Conservation (phyloP, 2,797 vertebrate genomes). For the Coregonus suidteri region DNA sequence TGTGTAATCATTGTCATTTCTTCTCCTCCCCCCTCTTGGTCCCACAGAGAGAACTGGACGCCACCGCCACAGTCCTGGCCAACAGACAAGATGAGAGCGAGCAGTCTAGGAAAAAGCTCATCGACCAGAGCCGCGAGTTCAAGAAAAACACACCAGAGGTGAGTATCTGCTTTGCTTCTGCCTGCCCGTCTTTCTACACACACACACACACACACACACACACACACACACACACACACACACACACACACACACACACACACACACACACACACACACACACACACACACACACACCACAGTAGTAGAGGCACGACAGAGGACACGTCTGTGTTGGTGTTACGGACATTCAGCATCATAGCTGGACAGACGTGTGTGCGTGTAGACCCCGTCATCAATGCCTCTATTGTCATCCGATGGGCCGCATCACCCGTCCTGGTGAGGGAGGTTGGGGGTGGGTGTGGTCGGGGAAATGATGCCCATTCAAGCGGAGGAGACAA, state of each 20-base stretch:
- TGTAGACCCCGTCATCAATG: slow-evolving; percentile 16
- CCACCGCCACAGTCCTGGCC: slow-evolving; percentile 87
- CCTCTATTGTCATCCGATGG: slow-evolving; percentile 9
- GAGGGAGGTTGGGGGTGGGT: neutral
- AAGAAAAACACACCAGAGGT: slow-evolving; percentile 99
- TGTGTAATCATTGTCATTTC: slow-evolving; percentile 25
- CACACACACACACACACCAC: slow-evolving; percentile 6
- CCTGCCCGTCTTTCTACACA: neutral
- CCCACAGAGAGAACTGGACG: slow-evolving; percentile 80
- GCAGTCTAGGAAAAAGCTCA: slow-evolving; percentile 88
- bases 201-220: slow-evolving; percentile 11
- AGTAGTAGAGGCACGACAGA: neutral
- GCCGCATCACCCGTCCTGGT: neutral
- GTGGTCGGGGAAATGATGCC: slow-evolving; percentile 14
- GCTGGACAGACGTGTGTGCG: neutral
- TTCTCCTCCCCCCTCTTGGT: slow-evolving; percentile 20
- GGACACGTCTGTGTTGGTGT: neutral
- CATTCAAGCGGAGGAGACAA: slow-evolving; percentile 26
- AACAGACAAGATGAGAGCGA: slow-evolving; percentile 99
- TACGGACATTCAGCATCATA: neutral
- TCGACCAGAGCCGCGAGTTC: slow-evolving; percentile 99
- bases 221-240: neutral
- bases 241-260: slow-evolving; percentile 7
- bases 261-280: neutral
- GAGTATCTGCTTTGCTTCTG: slow-evolving; percentile 57